phyloP scores from a whole-genome alignment of 2,797 vertebrate genomes.

The Iguana delicatissima region DNA sequence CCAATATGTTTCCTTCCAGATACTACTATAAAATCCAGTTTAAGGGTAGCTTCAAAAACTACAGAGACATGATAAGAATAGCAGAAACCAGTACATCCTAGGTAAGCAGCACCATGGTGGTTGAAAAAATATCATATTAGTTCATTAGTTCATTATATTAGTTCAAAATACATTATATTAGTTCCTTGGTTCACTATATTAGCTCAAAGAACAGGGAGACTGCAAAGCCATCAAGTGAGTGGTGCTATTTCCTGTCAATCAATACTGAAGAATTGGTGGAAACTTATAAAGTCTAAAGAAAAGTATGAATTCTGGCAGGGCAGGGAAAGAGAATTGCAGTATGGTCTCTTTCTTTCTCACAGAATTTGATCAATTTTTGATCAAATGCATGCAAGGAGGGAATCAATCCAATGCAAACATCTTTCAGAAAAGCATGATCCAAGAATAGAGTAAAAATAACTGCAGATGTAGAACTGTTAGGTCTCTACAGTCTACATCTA shows the following conservation, averaged over 20 bases:
- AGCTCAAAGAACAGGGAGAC: no score
- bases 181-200: no score
- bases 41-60: not conserved
- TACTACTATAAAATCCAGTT: not conserved
- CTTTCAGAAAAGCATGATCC: not conserved
- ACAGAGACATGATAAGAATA: not conserved
- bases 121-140: no score
- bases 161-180: no score
- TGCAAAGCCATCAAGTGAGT: no score
- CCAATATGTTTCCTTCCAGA: not conserved
- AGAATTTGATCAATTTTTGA: not conserved
- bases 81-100: not conserved
- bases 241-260: not conserved
- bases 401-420: not conserved
- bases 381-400: no score
- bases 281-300: not conserved
- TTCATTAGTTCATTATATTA: no score
- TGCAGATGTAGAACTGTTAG: not conserved
- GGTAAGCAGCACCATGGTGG: no score
- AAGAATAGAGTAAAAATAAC: not conserved
- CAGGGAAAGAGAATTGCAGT: not conserved
- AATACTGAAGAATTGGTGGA: not conserved
- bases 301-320: not conserved
- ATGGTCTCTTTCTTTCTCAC: not conserved
- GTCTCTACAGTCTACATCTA: no score